Conservation (phyloP, 1,140 invertebrate species). For the Drosophila yakuba region DNA sequence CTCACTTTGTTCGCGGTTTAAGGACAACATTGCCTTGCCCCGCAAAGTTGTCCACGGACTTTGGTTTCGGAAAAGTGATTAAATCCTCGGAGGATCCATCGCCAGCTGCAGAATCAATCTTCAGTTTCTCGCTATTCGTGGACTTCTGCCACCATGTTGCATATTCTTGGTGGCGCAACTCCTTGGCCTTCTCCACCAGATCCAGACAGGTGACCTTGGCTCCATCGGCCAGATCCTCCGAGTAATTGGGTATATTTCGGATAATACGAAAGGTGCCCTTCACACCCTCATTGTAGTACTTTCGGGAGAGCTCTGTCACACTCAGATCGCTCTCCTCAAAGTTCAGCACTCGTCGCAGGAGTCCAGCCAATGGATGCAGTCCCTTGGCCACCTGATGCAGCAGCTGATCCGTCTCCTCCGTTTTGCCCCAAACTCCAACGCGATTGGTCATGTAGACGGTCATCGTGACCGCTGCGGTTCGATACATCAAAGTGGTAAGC, state of each 20-base stretch:
- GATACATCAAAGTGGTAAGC: slow-evolving; percentile 14
- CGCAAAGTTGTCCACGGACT: background rate
- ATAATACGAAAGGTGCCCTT: slow-evolving; percentile 26
- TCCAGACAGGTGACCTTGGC: background rate
- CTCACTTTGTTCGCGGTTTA: background rate
- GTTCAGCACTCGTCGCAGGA: background rate
- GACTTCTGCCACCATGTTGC: background rate
- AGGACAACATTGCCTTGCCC: background rate
- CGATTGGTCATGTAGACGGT: slow-evolving; percentile 35
- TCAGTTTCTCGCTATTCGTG: background rate
- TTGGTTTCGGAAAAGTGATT: background rate
- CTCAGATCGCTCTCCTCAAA: background rate
- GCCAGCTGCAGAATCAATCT: background rate
- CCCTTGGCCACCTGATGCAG: background rate
- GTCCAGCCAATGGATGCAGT: slow-evolving; percentile 4
- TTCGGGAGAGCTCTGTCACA: background rate
- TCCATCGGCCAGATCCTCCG: background rate
- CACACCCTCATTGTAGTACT: slow-evolving; percentile 26
- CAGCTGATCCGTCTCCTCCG: slow-evolving; percentile 28
- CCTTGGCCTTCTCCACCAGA: background rate
- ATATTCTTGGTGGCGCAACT: background rate
- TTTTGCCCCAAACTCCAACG: slow-evolving; percentile 37
- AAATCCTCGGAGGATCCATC: background rate
- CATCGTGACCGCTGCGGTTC: slow-evolving; percentile 24
- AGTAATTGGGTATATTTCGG: slow-evolving; percentile 16